Base-by-base conservation (phyloP, 2,888 invertebrate species). In the Pasiphila rectangulata region DNA sequence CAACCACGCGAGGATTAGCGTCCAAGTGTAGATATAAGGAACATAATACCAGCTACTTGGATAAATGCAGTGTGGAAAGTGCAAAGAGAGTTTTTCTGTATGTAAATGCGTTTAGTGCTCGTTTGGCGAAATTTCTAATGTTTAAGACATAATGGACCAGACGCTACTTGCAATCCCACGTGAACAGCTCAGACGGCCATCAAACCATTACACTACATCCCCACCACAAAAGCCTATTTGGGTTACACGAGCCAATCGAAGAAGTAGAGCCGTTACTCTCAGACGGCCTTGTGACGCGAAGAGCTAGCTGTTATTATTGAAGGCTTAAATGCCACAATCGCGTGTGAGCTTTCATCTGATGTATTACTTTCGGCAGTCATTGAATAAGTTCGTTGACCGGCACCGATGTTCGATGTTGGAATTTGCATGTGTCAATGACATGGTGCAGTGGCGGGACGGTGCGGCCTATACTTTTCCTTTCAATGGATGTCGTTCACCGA, bases 401-500 rank as follows among this genome's bases (percentile, higher is more conserved):
- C 76, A 71, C 67, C 76, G 77, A 75, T 77, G 76, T 78, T 74
- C 77, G 72, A 75, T 76, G 76, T 79, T 73, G 77, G 72, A 72
- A 85, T 88, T 86, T 87, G 86, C 87, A 88, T 86, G 84, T 85
- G 87, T 87, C 87, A 86, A 76, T 86, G 87, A 87, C 87, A 79
- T 79, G 75, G 75, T 73, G 80, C 77, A 78, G 70, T 58, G 69
- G 59, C 70, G 71, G 65, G 59, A 62, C 64, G 67, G 65, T 63
- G 66, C 71, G 72, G 78, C 78, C 71, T 75, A 75, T 77, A 86
- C 86, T 86, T 86, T 86, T 86, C 83, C 86, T 86, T 86, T 87
- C 86, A 77, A 75, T 63, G 59, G 63, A 59, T 70, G 72, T 70
- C 70, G 67, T 60, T 65, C 73, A 66, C 76, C 71, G 78, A 80